Percentiles rank a stretch among this genome's conserved stretches.
Evolutionary conservation across 2,113 vertebrate genomes (phyloP).

Genomic region (Mohoua ochrocephala): DNA sequence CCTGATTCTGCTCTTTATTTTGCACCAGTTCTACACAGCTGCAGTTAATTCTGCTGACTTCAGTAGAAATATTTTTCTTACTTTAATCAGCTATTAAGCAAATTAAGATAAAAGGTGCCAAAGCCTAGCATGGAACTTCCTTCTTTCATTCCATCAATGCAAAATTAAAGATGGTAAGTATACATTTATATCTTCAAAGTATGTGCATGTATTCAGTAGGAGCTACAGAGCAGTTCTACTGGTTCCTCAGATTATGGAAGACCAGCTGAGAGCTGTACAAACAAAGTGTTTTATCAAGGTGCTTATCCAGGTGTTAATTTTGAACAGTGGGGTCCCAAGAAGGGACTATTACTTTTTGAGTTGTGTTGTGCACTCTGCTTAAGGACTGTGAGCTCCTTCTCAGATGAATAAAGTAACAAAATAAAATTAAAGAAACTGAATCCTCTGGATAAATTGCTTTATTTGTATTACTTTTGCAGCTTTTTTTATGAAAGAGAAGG

Average conservation of each 20-base stretch:
- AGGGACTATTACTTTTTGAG: not conserved
- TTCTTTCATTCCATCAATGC: not conserved
- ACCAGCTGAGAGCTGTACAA: not conserved
- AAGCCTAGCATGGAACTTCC: not conserved
- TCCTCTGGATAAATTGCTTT: not conserved
- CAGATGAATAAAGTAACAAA: not conserved
- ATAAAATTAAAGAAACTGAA: not conserved
- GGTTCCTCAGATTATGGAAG: not conserved
- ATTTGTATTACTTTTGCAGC: not conserved
- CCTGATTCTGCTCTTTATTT: slow-evolving; percentile 14
- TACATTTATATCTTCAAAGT: not conserved
- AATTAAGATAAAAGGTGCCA: not conserved
- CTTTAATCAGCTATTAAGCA: not conserved
- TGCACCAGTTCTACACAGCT: not conserved
- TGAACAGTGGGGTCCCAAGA: not conserved
- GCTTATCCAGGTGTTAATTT: not conserved
- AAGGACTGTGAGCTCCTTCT: not conserved
- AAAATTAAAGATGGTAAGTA: not conserved
- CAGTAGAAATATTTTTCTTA: not conserved
- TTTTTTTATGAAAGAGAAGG: not conserved
- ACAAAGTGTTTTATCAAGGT: not conserved
- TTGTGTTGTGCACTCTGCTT: not conserved
- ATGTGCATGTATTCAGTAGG: not conserved
- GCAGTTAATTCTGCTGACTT: not conserved
- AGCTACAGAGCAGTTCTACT: not conserved